phyloP scores from a whole-genome alignment of 2,797 vertebrate species.

The Okamejei kenojei region DNA sequence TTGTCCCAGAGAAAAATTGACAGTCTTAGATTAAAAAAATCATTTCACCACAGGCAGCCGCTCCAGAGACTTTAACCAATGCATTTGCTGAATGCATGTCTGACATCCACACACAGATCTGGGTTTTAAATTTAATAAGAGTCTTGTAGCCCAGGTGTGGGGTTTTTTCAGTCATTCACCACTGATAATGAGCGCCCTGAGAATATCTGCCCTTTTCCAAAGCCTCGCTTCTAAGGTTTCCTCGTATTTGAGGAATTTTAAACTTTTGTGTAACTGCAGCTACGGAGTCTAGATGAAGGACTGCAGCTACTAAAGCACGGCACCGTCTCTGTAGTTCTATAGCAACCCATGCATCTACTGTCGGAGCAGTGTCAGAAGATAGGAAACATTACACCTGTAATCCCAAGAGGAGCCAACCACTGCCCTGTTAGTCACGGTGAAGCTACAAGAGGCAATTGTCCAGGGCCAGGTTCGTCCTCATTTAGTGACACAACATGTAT shows the following conservation, averaged over 20 bases:
- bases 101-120: neutral
- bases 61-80: neutral
- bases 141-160: too few species aligned
- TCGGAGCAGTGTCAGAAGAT: neutral
- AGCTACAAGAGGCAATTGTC: too few species aligned
- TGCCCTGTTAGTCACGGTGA: too few species aligned
- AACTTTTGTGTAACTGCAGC: conserved; percentile 47
- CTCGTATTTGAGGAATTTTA: conserved; percentile 16
- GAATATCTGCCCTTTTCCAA: neutral
- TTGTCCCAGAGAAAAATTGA: neutral
- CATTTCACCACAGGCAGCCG: neutral
- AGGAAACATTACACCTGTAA: too few species aligned
- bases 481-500: too few species aligned
- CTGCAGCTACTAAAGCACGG: neutral
- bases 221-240: conserved; percentile 27
- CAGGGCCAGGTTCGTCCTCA: too few species aligned
- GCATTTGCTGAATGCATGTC: neutral
- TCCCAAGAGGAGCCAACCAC: too few species aligned
- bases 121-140: neutral
- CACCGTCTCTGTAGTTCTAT: neutral
- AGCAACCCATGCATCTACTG: neutral
- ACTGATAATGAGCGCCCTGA: conserved; percentile 8
- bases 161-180: neutral
- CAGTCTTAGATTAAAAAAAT: neutral
- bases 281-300: neutral